Base-by-base conservation (phyloP, 2,113 vertebrate genomes). In the Hippopotamus amphibius region DNA sequence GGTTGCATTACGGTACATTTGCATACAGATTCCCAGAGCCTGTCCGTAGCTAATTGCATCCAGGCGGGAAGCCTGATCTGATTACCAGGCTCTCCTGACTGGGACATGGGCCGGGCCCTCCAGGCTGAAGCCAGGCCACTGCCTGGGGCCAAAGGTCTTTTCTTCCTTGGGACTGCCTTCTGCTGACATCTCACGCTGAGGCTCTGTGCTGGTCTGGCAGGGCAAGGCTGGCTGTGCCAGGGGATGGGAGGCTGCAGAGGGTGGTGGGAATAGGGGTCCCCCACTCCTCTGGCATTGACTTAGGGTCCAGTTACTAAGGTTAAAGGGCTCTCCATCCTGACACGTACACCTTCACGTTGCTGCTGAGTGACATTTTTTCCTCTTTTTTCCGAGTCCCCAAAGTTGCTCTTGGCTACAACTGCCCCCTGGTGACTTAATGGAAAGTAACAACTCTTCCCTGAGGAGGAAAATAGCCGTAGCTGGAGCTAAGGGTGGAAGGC, bases 41-140 rank as follows among this genome's bases (percentile, higher is more conserved):
- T 21, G 79, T 74, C 5, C 6, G 14, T 46, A 66, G 92, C 68
- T 98, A 90, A 98, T 96, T 96, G 87, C 92, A 83, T 97, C 93
- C 97, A 97, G 93, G 96, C 7, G 0, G 81, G 41, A 93, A 82
- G 76, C 22, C 50, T 59, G 68, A 43, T 88, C 82, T 88, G 77
- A 72, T 86, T 53, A 50, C 77, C 30, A 59, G 72, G 41, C 6
- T 53, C 24, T 93, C n/a, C 50, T 55, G 77, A 66, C 71, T 79
- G 79, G 53, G 68, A 57, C 41, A 59, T 26, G 71, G 65, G 65
- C 46, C 26, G n/a, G 90, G 46, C 77, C 72, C 80, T 88, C 16
- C 22, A 61, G 21, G 37, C 41, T 71, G 77, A 82, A 87, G 33
- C 24, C 50, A 69, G 76, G 81, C 55, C 53, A 50, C 41, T 37